Conservation (phyloP, 2,888 invertebrate genomes). For the Aplocera efformata region DNA sequence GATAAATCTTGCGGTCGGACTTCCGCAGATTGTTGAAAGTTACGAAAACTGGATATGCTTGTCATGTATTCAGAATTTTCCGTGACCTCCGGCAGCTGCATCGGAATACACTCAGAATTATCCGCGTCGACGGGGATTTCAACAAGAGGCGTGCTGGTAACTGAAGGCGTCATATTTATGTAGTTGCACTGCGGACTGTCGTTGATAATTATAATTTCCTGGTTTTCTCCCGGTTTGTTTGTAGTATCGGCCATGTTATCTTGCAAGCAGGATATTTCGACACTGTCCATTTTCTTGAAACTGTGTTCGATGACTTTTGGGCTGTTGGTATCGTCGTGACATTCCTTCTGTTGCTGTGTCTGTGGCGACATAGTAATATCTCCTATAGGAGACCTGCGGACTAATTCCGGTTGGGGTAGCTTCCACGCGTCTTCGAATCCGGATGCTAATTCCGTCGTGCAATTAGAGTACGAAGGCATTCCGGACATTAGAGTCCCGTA, state of each 20-base stretch:
- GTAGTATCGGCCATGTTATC: slow-evolving; percentile 43
- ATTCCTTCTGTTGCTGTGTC: slow-evolving; percentile 29
- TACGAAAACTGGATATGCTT: slow-evolving; percentile 49
- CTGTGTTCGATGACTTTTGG: slow-evolving; percentile 46
- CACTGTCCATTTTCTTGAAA: slow-evolving; percentile 63
- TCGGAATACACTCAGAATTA: slow-evolving; percentile 40
- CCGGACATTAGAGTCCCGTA: slow-evolving; percentile 65
- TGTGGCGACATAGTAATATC: slow-evolving; percentile 47
- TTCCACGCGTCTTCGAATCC: slow-evolving; percentile 58
- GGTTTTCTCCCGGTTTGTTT: slow-evolving; percentile 36
- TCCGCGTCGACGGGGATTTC: slow-evolving; percentile 32
- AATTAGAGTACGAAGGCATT: slow-evolving; percentile 63
- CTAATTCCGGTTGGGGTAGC: slow-evolving; percentile 58
- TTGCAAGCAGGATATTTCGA: slow-evolving; percentile 60
- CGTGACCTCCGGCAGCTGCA: slow-evolving; percentile 39
- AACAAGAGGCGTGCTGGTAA: slow-evolving; percentile 64
- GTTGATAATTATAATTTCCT: slow-evolving; percentile 31
- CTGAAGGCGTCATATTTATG: slow-evolving; percentile 49
- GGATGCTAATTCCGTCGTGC: slow-evolving; percentile 58
- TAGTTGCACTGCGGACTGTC: slow-evolving; percentile 53
- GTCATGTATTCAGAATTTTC: slow-evolving; percentile 34
- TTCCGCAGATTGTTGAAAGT: slow-evolving; percentile 57
- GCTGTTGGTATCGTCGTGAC: slow-evolving; percentile 31
- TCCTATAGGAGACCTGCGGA: slow-evolving; percentile 54
- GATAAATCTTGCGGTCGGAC: slow-evolving; percentile 49